A percentile compares a stretch with the other conserved stretches of the same genome.
Evolutionary conservation across 2,888 invertebrate genomes (phyloP).

Genomic region (Drosophila rubida): DNA sequence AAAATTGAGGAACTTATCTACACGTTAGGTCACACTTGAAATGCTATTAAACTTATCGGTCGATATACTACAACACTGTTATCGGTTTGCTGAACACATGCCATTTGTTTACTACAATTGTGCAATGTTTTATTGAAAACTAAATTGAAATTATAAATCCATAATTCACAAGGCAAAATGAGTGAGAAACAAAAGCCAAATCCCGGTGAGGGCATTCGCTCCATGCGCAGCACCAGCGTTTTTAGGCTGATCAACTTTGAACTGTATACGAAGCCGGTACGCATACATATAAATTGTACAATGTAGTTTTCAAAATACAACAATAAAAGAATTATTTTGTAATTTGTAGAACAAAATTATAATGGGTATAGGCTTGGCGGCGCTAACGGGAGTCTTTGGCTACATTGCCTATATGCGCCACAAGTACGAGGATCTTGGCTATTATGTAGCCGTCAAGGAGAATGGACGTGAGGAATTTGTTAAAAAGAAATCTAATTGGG

Average conservation of each 20-base stretch:
- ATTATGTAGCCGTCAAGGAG: slow-evolving; percentile 91
- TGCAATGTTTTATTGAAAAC: slow-evolving; percentile 37
- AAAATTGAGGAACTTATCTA: not conserved
- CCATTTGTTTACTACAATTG: slow-evolving; percentile 44
- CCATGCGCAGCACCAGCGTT: slow-evolving; percentile 87
- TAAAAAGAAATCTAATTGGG: slow-evolving; percentile 91
- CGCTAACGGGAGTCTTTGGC: slow-evolving; percentile 90
- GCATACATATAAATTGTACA: slow-evolving; percentile 79
- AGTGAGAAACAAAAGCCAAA: slow-evolving; percentile 41
- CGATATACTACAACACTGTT: not conserved
- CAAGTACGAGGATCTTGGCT: slow-evolving; percentile 91
- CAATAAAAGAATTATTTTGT: not conserved
- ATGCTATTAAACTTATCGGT: slow-evolving; percentile 4
- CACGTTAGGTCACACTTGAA: not conserved
- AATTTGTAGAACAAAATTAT: slow-evolving; percentile 91
- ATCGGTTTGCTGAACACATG: slow-evolving; percentile 30
- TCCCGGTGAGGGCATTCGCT: slow-evolving; percentile 74
- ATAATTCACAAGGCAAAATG: slow-evolving; percentile 28
- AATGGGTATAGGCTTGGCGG: slow-evolving; percentile 92
- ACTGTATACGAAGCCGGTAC: slow-evolving; percentile 94
- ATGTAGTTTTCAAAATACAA: not conserved
- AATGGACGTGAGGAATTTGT: slow-evolving; percentile 88
- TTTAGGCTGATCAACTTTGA: slow-evolving; percentile 95
- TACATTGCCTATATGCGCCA: slow-evolving; percentile 94
- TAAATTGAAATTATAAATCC: not conserved